Evolutionary conservation across 2,113 vertebrate genomes (phyloP).

Genomic region (Rhegmatorhina hoffmannsi): DNA sequence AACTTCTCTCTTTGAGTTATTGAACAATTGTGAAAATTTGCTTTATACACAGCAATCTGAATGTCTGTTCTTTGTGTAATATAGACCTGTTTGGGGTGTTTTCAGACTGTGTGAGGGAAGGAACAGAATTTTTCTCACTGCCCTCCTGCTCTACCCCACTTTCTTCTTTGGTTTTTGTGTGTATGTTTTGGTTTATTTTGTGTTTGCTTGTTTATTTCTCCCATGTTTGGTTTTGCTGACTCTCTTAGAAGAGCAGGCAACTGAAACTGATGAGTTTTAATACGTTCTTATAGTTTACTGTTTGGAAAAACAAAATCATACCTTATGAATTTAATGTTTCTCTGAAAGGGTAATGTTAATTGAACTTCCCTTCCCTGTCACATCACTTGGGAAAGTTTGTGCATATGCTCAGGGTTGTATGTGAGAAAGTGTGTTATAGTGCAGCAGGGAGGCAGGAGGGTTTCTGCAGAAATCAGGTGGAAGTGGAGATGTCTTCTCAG

Average conservation of each 20-base stretch:
- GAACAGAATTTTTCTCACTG: not conserved
- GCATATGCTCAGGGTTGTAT: not conserved
- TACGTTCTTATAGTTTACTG: not conserved
- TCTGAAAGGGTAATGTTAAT: not conserved
- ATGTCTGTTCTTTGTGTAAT: not conserved
- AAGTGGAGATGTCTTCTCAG: not conserved
- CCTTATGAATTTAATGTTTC: not conserved
- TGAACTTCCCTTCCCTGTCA: not conserved
- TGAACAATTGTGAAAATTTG: not conserved
- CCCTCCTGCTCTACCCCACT: accelerated
- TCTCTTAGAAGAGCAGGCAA: not conserved
- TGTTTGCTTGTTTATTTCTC: not conserved
- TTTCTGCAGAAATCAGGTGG: not conserved
- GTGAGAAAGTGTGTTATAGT: not conserved
- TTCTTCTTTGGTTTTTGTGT: too few species aligned
- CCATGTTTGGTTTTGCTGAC: not conserved
- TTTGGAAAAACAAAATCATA: not conserved
- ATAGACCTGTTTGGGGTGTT: not conserved
- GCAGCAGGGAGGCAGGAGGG: not conserved
- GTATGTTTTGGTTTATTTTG: too few species aligned
- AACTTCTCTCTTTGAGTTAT: not conserved
- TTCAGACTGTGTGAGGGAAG: not conserved
- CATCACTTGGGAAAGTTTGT: not conserved
- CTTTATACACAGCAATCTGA: not conserved
- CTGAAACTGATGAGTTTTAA: not conserved